Conservation (phyloP, 1,140 invertebrate species). For the Drosophila insularis region DNA sequence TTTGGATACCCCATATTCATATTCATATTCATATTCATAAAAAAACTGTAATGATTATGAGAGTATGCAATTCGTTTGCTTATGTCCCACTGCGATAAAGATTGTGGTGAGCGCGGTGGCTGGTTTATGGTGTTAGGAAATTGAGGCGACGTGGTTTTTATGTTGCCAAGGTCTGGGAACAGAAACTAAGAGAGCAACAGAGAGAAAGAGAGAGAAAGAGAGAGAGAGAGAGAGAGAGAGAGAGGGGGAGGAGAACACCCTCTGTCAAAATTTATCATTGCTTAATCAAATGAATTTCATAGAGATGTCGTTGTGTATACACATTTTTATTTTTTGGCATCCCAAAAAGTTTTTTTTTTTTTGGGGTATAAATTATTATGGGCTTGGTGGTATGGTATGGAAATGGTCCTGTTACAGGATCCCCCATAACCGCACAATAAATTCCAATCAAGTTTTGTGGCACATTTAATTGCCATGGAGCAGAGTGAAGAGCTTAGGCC, state of each 20-base stretch:
- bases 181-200: not conserved
- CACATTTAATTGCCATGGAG: conserved; percentile 59
- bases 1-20: not conserved
- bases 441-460: conserved; percentile 71
- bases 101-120: not conserved
- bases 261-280: conserved; percentile 22
- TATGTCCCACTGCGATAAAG: not conserved
- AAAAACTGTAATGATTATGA: not conserved
- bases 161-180: not conserved
- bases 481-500: conserved; percentile 36
- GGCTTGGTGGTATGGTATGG: too few relatives aligned
- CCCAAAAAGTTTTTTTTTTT: conserved; percentile 22
- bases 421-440: conserved; percentile 42
- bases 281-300: conserved; percentile 44
- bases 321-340: conserved; percentile 20
- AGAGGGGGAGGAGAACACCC: not conserved
- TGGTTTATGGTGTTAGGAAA: conserved; percentile 21
- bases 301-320: not conserved
- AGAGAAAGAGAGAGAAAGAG: not conserved
- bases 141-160: conserved; percentile 11
- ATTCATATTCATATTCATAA: not conserved
- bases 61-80: conserved; percentile 2
- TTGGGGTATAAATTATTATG: conserved; percentile 40
- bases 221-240: not conserved
- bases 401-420: not conserved